Percentiles rank a stretch among this genome's conserved stretches.
phyloP scores from a whole-genome alignment of 2,888 invertebrate species.

The Clivina fossor region DNA sequence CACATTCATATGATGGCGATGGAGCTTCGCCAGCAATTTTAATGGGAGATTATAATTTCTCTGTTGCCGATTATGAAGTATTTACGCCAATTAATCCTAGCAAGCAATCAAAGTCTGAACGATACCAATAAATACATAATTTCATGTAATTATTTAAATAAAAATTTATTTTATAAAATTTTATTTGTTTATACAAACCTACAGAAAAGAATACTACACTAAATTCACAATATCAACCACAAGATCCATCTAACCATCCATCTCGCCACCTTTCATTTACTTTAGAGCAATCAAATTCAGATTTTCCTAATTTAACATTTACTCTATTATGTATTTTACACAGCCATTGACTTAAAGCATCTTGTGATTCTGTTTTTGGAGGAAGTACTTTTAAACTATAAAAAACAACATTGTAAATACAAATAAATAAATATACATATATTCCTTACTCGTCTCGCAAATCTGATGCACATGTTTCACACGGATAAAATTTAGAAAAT shows the following conservation, averaged over 20 bases:
- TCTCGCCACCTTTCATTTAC: constrained; percentile 93
- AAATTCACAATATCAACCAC: constrained; percentile 64
- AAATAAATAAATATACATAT: constrained; percentile 1
- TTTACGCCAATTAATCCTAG: constrained; percentile 64
- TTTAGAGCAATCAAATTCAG: constrained; percentile 85
- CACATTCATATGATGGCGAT: constrained; percentile 86
- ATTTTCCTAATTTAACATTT: constrained; percentile 87
- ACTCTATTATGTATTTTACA: constrained; percentile 92
- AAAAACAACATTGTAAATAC: constrained; percentile 39
- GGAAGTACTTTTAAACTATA: constrained; percentile 69
- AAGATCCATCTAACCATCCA: constrained; percentile 93
- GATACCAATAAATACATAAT: constrained; percentile 46
- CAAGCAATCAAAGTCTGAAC: constrained; percentile 49
- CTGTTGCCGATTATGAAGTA: constrained; percentile 88
- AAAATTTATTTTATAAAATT: too few species aligned
- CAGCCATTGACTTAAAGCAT: constrained; percentile 80
- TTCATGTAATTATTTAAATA: neutral
- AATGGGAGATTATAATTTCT: constrained; percentile 86
- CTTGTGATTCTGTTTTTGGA: constrained; percentile 69
- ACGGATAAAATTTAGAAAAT: constrained; percentile 90
- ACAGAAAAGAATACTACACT: too few species aligned
- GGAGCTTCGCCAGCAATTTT: constrained; percentile 67
- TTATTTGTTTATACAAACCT: too few species aligned
- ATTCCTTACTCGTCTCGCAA: constrained; percentile 78
- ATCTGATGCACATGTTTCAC: constrained; percentile 87